Evolutionary conservation across 2,797 vertebrate species (phyloP), one percentile per base, ranked within the genome.

Genomic region (Sciaenops ocellatus): DNA sequence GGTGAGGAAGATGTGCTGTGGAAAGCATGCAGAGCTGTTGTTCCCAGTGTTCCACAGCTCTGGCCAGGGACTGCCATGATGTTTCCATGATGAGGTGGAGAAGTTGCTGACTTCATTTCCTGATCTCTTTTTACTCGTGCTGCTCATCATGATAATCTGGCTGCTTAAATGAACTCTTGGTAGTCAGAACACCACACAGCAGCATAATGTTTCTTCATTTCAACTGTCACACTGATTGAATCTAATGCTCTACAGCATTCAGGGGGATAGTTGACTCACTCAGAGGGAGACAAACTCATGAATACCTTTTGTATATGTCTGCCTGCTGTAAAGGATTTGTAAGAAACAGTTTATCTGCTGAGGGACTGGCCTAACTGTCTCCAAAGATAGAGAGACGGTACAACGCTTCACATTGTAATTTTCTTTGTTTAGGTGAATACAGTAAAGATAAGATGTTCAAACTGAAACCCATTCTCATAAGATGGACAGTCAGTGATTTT

Each of bases 1-100:
- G 38, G 61, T 42, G 34, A 47, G 46, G 38, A 3, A 0, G 52
- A 17, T 48, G 73, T 26, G 26, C 66, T 56, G 72, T 66, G 70
- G 44, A 41, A 52, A 15, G 80, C 76, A 76, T 78, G 74, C 76
- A 80, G 67, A 78, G 80, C 5, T 24, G 24, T 9, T 70, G 5
- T 44, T 28, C 51, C 52, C 8, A 5, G 20, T 11, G 24, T 24
- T n/a, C 0, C 54, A 26, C 50, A 20, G 44, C 64, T 79, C 48
- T 56, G 41, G 38, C n/a, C 13, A 51, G 46, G 20, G 22, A 44
- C 57, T 55, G 64, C 55, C 3, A 3, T 61, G 28, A 50, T 56
- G 26, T 26, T 26, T 26, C 26, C 26, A 26, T 26, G 26, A 26
- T 26, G 26, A 26, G 26, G 26, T 26, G 26, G 26, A 26, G 26